Evolutionary conservation across 2,113 vertebrate genomes (phyloP), one percentile per base, ranked within the genome.

Genomic region (Periophthalmodon schlosseri): DNA sequence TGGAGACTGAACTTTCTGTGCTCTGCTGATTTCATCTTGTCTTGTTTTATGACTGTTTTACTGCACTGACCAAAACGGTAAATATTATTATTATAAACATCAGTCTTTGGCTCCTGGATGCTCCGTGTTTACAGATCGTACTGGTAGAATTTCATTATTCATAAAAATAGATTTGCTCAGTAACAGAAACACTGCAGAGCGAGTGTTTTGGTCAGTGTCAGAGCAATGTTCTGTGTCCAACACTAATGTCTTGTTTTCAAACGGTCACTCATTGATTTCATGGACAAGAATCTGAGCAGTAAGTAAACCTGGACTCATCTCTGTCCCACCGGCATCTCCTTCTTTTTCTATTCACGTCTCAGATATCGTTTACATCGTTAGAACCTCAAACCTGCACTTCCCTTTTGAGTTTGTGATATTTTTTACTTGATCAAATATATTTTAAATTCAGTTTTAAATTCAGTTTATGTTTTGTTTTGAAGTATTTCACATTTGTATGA

Each of bases 221-320:
- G 88, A 67, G 71, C 80, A 75, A 83, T 93, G 92, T 94, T 93
- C 82, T 86, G 87, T 94, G 87, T 93, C 80, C 90, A 91, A 91
- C 91, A 91, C 94, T 94, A 95, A 94, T 94, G 94, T 94, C 91
- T 94, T 94, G 93, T 94, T 95, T 94, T 93, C 92, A 90, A 94
- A 92, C 82, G 88, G 94, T 91, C 92, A 94, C 90, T 94, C 91
- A 93, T 94, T 92, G 91, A 90, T 94, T 90, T 91, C 93, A 93
- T 89, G 94, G 93, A 94, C 92, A 91, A 94, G 93, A 93, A 74
- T 94, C 88, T 90, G 86, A 93, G 85, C 77, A 92, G 94, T 95
- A 93, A 94, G 94, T 95, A 95, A 87, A 70, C 73, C 66, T 90
- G 89, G 85, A 89, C 90, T 86, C 87, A 84, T 89, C 77, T 84